A percentile compares a stretch with the other conserved stretches of the same genome.
These are phyloP conservation scores for Bombus confusus DNA, from an alignment of 1,140 invertebrate species.

Conservation along the genomic window DNA sequence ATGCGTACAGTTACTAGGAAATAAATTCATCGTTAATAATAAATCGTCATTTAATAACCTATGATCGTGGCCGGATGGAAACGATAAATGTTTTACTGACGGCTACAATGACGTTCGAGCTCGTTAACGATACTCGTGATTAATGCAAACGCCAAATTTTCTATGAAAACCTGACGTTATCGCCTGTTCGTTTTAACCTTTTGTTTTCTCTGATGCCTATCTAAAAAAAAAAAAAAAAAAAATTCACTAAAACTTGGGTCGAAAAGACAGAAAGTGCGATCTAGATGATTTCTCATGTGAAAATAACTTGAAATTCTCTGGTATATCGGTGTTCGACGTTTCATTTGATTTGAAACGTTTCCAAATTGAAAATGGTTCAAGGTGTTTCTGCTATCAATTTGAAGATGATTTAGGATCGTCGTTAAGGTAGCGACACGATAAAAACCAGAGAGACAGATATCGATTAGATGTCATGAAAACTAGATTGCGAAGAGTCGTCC, in stretches of 20 bases:
- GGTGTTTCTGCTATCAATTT: no score
- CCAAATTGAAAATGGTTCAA: no score
- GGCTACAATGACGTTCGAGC: slow-evolving; percentile 29
- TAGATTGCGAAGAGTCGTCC: no score
- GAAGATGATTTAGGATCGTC: no score
- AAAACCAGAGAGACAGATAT: no score
- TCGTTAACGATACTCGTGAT: slow-evolving; percentile 49
- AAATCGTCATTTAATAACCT: slow-evolving; percentile 54
- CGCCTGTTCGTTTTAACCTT: neutral
- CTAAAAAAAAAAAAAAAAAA: neutral
- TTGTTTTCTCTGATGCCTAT: no score
- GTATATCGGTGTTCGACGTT: no score
- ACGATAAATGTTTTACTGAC: slow-evolving; percentile 47
- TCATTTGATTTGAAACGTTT: no score
- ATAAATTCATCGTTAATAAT: slow-evolving; percentile 61
- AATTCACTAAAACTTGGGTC: neutral
- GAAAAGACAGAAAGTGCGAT: neutral
- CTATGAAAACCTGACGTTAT: neutral
- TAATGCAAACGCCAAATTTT: slow-evolving; percentile 54
- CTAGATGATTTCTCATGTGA: neutral
- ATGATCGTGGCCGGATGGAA: neutral
- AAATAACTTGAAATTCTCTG: no score
- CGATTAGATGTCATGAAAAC: no score
- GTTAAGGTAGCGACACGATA: no score
- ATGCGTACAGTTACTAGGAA: slow-evolving; percentile 34